Base-by-base conservation (phyloP, 2,797 vertebrate species). In the Xiphophorus birchmanni region DNA sequence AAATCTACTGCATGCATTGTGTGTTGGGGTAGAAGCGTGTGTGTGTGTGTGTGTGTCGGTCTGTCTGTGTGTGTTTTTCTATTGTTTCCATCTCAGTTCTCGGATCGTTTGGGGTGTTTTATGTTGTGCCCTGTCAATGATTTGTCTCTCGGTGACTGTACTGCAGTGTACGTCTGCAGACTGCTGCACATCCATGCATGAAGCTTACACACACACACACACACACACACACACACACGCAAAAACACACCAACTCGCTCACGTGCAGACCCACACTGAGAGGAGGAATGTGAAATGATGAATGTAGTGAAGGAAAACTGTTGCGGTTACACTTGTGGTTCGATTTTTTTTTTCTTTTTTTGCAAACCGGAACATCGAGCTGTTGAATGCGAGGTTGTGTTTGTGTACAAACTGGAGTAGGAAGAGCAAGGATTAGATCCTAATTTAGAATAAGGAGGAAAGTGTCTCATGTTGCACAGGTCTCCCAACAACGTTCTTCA, bases 151-250 rank as follows among this genome's bases (percentile, higher is more conserved):
- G 80, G 35, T 87, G 83, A 82, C 86, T 89, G 77, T 85, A 80
- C 90, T 92, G 94, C 93, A 92, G 90, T 90, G 86, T 87, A 29
- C 78, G 73, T 60, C 85, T 93, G 92, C 91, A 92, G 86, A 86
- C 87, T 83, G 88, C 87, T 92, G 92, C 92, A 94, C 91, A 75
- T 89, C 87, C 91, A 91, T 92, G 90, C 93, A 93, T 91, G 90
- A 90, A 89, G 80, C 84, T 48, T 79, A 65, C 17, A 37, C 17
- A 67, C 17, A 67, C 18, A 10, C 35, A 47, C 13, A n/a, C 18
- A 48, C 47, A 72, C 11, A 7, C 29, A 18, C 42, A 29, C 72
- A 10, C 32, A 48, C 42, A 76, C 37, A 15, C 45, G 7, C 1
- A 47, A 1, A 21, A 17, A 76, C 40, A 44, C 15, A 5, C 42